Evolutionary conservation across 2,797 vertebrate species (phyloP).

Genomic region (Rhinoraja longicauda): DNA sequence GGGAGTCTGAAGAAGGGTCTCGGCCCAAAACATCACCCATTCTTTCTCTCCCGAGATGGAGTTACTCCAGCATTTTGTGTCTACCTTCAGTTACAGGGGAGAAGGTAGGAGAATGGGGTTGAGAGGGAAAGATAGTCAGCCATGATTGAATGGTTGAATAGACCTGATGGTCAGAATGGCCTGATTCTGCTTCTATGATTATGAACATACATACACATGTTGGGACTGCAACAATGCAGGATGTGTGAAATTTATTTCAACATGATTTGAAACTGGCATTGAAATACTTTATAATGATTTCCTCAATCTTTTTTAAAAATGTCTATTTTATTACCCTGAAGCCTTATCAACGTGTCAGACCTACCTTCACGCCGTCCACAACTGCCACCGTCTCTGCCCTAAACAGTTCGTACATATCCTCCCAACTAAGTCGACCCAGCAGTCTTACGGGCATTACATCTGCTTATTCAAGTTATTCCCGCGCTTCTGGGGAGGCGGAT

Average conservation of each 20-base stretch:
- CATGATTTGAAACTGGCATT: neutral
- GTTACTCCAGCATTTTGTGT: too few relatives aligned
- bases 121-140: too few relatives aligned
- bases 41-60: too few relatives aligned
- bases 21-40: too few relatives aligned
- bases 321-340: slow-evolving; percentile 47
- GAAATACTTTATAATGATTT: slow-evolving; percentile 17
- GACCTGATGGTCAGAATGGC: too few relatives aligned
- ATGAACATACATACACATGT: too few relatives aligned
- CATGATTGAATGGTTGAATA: too few relatives aligned
- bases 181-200: too few relatives aligned
- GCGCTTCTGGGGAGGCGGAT: slow-evolving; percentile 77
- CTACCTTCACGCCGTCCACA: slow-evolving; percentile 65
- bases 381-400: slow-evolving; percentile 65
- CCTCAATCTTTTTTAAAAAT: neutral
- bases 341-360: slow-evolving; percentile 77
- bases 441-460: slow-evolving; percentile 91
- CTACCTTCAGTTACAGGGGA: too few relatives aligned
- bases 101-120: too few relatives aligned
- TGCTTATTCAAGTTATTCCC: slow-evolving; percentile 67
- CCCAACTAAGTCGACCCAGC: slow-evolving; percentile 84
- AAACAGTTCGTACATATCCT: slow-evolving; percentile 67
- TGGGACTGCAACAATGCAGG: too few relatives aligned
- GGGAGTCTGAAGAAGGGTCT: too few relatives aligned
- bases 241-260: neutral